A percentile compares a stretch with the other conserved stretches of the same genome.
Evolutionary conservation across 2,888 invertebrate genomes (phyloP).

Genomic region (Theretra japonica): DNA sequence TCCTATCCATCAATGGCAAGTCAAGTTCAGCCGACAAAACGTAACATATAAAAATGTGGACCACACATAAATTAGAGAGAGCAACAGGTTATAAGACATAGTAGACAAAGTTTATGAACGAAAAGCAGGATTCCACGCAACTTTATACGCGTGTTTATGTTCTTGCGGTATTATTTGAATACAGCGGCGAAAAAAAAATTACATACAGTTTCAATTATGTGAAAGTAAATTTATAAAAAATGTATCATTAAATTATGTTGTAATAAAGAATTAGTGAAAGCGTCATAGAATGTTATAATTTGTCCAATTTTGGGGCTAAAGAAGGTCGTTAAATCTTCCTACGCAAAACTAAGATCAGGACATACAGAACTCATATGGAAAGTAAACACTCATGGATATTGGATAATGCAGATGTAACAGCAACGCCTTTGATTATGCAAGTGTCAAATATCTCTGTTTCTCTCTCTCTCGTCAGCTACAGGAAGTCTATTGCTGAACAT

Average conservation of each 20-base stretch:
- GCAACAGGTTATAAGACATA: conserved; percentile 25
- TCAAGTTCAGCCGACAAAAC: conserved; percentile 28
- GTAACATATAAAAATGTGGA: conserved; percentile 29
- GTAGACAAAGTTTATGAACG: neutral
- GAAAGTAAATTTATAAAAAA: neutral
- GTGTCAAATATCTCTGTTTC: too few relatives aligned
- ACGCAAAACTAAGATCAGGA: neutral
- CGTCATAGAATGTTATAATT: neutral
- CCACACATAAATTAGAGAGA: conserved; percentile 30
- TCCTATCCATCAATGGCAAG: neutral
- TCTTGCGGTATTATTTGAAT: neutral
- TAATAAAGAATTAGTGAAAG: neutral
- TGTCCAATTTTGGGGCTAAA: neutral
- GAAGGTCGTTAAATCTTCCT: neutral
- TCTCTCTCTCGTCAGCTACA: too few relatives aligned
- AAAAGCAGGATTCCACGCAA: conserved; percentile 5
- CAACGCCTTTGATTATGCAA: too few relatives aligned
- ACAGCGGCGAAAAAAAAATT: neutral
- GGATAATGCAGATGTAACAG: too few relatives aligned
- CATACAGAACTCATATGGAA: too few relatives aligned
- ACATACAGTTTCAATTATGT: neutral
- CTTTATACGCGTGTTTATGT: neutral
- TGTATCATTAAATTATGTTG: neutral
- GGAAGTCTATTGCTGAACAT: too few relatives aligned
- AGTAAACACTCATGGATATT: too few relatives aligned